Conservation (phyloP, 2,113 vertebrate genomes). For the Neogale vison region DNA sequence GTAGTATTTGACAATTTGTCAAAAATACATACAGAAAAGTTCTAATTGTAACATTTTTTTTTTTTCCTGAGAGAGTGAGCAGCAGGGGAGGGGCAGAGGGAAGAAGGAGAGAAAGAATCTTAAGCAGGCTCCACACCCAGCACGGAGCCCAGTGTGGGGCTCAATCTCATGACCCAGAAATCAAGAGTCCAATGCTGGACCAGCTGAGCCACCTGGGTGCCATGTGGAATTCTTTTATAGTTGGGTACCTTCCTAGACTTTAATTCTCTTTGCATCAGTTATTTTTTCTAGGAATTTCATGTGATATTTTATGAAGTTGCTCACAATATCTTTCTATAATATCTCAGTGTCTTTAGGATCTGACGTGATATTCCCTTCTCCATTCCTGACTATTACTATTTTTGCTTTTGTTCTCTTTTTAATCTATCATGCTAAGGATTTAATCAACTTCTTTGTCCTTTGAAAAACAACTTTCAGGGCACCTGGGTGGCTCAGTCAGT, state of each 20-base stretch:
- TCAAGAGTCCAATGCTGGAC: not conserved
- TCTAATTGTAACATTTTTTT: not conserved
- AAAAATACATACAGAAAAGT: not conserved
- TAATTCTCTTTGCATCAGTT: not conserved
- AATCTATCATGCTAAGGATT: not conserved
- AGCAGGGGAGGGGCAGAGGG: not conserved
- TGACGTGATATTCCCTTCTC: not conserved
- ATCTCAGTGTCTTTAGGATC: not conserved
- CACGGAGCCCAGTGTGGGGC: not conserved
- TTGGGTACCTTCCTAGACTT: not conserved
- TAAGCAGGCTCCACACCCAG: not conserved
- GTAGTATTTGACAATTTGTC: not conserved
- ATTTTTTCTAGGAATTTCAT: not conserved
- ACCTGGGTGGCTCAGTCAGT: not conserved
- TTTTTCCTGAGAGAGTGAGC: too few relatives aligned
- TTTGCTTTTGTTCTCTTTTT: not conserved
- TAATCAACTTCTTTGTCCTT: conserved; percentile 5
- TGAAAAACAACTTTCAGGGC: not conserved
- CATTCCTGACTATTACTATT: not conserved
- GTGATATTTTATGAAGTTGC: not conserved
- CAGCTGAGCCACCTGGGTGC: not conserved
- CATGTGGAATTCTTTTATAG: not conserved
- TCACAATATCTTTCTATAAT: not conserved
- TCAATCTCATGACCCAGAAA: not conserved
- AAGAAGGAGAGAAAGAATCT: not conserved